These are phyloP conservation scores for Nerophis ophidion DNA, from an alignment of 2,113 vertebrate species.

Conservation along the genomic window DNA sequence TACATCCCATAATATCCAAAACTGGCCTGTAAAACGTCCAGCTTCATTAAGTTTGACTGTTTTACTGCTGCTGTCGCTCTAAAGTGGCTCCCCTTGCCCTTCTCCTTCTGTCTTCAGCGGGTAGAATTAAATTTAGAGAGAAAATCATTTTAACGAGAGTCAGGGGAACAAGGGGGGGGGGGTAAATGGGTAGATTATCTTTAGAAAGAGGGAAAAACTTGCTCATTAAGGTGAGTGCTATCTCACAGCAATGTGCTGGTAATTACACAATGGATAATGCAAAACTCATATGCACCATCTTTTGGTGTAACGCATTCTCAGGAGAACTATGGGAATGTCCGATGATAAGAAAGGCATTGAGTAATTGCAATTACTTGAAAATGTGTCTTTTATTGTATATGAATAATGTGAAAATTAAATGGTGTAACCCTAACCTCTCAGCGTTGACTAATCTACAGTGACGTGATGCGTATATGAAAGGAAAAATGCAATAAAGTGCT, in stretches of 20 bases:
- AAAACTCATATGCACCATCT: slow-evolving; percentile 29
- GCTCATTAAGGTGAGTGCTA: slow-evolving; percentile 69
- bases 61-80: slow-evolving; percentile 36
- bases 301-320: slow-evolving; percentile 11
- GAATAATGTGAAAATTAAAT: not conserved
- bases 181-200: slow-evolving; percentile 68
- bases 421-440: not conserved
- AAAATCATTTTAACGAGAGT: slow-evolving; percentile 71
- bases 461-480: not conserved
- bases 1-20: slow-evolving; percentile 41
- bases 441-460: not conserved
- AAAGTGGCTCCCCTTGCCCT: slow-evolving; percentile 5
- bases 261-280: slow-evolving; percentile 57
- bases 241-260: slow-evolving; percentile 63
- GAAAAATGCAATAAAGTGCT: not conserved
- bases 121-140: slow-evolving; percentile 63
- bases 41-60: slow-evolving; percentile 60
- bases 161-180: slow-evolving; percentile 59
- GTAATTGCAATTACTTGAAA: not conserved
- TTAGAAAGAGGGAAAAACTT: slow-evolving; percentile 60
- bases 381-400: not conserved
- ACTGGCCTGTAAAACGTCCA: slow-evolving; percentile 42
- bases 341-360: not conserved
- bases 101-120: slow-evolving; percentile 38
- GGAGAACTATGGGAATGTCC: not conserved